These are phyloP conservation scores for Dynastes tityus DNA, from an alignment of 2,888 invertebrate species.

Conservation along the genomic window DNA sequence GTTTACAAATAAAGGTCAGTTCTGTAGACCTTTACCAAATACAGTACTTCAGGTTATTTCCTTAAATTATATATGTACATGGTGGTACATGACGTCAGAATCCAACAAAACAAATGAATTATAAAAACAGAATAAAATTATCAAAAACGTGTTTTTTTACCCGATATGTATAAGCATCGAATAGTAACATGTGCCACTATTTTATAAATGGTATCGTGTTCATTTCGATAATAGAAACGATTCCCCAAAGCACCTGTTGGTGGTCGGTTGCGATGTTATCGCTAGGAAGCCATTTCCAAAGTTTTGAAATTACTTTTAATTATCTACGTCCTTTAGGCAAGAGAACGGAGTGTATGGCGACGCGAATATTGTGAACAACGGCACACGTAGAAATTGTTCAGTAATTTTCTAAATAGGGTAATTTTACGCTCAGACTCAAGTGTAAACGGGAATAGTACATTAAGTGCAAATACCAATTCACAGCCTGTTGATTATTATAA, in stretches of 20 bases:
- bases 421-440: neutral
- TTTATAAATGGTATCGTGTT: conserved; percentile 17
- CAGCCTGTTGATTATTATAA: too few relatives aligned
- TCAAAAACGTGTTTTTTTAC: too few relatives aligned
- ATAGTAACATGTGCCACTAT: conserved; percentile 18
- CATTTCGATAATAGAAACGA: conserved; percentile 29
- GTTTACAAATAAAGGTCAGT: too few relatives aligned
- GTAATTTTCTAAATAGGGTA: neutral
- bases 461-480: neutral
- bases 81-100: too few relatives aligned
- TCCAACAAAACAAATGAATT: too few relatives aligned
- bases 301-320: conserved; percentile 36
- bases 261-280: conserved; percentile 21
- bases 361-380: conserved; percentile 12
- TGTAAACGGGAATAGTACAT: neutral
- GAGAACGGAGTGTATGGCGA: neutral
- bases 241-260: conserved; percentile 26
- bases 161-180: neutral
- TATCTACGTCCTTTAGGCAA: neutral
- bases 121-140: too few relatives aligned
- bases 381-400: neutral
- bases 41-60: too few relatives aligned
- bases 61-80: too few relatives aligned
- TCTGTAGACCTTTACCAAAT: too few relatives aligned
- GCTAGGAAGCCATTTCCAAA: conserved; percentile 21